Conservation (phyloP, 2,113 vertebrate species). For the Saccopteryx bilineata region DNA sequence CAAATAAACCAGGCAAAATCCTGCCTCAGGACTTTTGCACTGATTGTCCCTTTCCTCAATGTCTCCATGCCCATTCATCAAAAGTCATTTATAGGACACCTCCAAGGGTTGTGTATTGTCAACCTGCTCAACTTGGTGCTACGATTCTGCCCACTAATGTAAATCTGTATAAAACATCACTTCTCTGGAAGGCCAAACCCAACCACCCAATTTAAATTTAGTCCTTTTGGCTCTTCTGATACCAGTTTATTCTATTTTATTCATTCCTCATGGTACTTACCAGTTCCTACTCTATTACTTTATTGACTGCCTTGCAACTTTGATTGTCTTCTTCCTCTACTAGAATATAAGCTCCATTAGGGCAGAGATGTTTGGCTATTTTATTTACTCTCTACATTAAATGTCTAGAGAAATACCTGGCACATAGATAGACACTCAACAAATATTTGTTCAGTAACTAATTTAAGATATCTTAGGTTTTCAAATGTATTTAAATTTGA, state of each 20-base stretch:
- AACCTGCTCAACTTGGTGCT: neutral
- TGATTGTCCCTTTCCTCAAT: neutral
- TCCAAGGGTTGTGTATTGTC: neutral
- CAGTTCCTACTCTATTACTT: neutral
- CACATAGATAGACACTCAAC: neutral
- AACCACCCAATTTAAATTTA: neutral
- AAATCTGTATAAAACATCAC: neutral
- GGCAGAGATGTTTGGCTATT: neutral
- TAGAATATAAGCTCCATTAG: neutral
- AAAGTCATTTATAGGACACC: neutral
- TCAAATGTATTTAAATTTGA: conserved; percentile 25
- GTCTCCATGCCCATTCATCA: neutral
- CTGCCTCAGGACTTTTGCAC: neutral
- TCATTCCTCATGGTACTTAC: fast-evolving
- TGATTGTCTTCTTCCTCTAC: neutral
- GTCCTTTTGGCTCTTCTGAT: neutral
- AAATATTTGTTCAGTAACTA: conserved; percentile 18
- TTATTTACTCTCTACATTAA: neutral
- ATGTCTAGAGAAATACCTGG: neutral
- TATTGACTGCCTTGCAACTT: neutral
- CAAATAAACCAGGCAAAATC: neutral
- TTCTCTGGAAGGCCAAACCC: neutral
- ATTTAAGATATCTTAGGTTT: neutral
- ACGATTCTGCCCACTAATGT: neutral
- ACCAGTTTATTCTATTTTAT: neutral